Conservation (phyloP, 2,888 invertebrate genomes). For the Erannis defoliaria region DNA sequence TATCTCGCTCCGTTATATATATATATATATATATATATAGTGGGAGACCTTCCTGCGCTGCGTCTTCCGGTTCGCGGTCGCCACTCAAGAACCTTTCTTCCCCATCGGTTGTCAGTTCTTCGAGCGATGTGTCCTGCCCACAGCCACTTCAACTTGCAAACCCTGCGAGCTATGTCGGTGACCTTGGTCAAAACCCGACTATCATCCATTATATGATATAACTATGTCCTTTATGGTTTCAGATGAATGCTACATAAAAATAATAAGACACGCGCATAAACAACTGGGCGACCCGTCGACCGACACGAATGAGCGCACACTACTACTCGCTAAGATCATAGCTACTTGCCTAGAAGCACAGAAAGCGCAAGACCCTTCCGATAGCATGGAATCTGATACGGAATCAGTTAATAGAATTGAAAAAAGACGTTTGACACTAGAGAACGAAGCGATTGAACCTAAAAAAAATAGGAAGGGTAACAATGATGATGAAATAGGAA, state of each 20-base stretch:
- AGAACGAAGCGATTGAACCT: slow-evolving; percentile 20
- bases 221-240: slow-evolving; percentile 43
- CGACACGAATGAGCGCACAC: slow-evolving; percentile 69
- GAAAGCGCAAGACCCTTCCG: slow-evolving; percentile 44
- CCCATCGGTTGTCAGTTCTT: too few relatives aligned
- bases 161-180: too few relatives aligned
- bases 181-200: too few relatives aligned
- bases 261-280: slow-evolving; percentile 63
- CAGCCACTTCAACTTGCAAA: too few relatives aligned
- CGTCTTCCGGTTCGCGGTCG: too few relatives aligned
- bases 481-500: background rate
- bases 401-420: slow-evolving; percentile 49
- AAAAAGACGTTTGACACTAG: slow-evolving; percentile 25
- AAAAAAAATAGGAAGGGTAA: slow-evolving; percentile 19
- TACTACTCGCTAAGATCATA: slow-evolving; percentile 68
- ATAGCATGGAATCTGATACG: slow-evolving; percentile 56
- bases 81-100: too few relatives aligned
- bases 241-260: slow-evolving; percentile 71
- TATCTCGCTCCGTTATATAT: too few relatives aligned
- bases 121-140: too few relatives aligned
- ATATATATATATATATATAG: too few relatives aligned
- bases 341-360: slow-evolving; percentile 67
- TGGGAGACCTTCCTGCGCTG: too few relatives aligned
- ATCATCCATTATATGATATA: too few relatives aligned
- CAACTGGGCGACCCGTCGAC: slow-evolving; percentile 66